phyloP scores from a whole-genome alignment of 1,140 invertebrate species.

The Rhopalosiphum padi region DNA sequence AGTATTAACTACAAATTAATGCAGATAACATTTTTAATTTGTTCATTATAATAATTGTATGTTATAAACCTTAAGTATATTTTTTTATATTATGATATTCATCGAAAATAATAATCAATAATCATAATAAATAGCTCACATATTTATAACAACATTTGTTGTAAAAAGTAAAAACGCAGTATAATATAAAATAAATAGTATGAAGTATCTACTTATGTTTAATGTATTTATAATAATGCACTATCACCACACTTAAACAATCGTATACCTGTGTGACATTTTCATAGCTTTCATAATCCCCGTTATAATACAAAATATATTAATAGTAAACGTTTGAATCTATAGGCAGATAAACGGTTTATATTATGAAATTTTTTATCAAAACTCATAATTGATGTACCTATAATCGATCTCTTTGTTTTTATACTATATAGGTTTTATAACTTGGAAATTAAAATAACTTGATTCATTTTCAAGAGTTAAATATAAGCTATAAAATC shows the following conservation, averaged over 20 bases:
- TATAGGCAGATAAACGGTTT: neutral
- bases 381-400: neutral
- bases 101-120: neutral
- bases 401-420: neutral
- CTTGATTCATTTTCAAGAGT: neutral
- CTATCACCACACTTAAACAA: neutral
- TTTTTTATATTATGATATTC: neutral
- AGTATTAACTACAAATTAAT: slow-evolving; percentile 1
- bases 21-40: neutral
- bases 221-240: neutral
- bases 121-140: neutral
- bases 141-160: neutral
- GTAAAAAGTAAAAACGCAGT: too few species aligned
- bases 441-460: neutral
- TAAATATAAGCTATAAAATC: neutral
- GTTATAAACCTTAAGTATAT: neutral
- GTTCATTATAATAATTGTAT: neutral
- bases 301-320: neutral
- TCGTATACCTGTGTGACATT: neutral
- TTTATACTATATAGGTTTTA: neutral
- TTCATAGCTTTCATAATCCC: neutral
- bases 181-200: too few species aligned
- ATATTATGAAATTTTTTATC: neutral
- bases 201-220: neutral
- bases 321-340: neutral